These are phyloP conservation scores for Odontamblyopus lacepedii DNA, from an alignment of 2,797 vertebrate species.

Conservation along the genomic window DNA sequence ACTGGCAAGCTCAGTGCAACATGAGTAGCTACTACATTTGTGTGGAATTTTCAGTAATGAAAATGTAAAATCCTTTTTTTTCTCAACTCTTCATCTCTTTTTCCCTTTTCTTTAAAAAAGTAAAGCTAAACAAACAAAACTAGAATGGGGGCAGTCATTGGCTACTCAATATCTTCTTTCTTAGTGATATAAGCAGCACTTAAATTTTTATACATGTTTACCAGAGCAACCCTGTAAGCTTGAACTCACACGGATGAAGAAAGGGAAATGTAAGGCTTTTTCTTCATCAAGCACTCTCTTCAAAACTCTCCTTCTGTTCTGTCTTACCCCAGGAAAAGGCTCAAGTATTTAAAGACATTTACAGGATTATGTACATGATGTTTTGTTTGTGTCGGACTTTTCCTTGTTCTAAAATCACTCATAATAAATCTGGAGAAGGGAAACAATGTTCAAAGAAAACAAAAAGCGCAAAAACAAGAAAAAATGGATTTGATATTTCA, in stretches of 20 bases:
- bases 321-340: constrained; percentile 87
- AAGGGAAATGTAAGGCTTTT: constrained; percentile 99
- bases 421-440: constrained; percentile 69
- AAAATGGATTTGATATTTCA: constrained; percentile 86
- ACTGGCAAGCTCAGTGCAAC: constrained; percentile 98
- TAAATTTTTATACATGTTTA: constrained; percentile 89
- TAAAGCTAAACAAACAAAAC: constrained; percentile 84
- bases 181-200: constrained; percentile 99
- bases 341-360: constrained; percentile 99
- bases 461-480: constrained; percentile 60
- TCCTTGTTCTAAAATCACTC: constrained; percentile 66
- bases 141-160: constrained; percentile 79
- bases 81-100: constrained; percentile 76
- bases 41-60: constrained; percentile 93
- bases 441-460: constrained; percentile 67
- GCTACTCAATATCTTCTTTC: constrained; percentile 90
- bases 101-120: constrained; percentile 97
- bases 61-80: constrained; percentile 92
- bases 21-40: constrained; percentile 92
- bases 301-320: constrained; percentile 74
- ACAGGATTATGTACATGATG: constrained; percentile 97
- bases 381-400: constrained; percentile 78
- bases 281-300: constrained; percentile 93
- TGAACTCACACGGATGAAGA: constrained; percentile 97
- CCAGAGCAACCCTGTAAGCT: constrained; percentile 99